Evolutionary conservation across 37 sponge, comb jelly and placozoan species (phyloP).

Genomic region (Aplysina aerophoba): DNA sequence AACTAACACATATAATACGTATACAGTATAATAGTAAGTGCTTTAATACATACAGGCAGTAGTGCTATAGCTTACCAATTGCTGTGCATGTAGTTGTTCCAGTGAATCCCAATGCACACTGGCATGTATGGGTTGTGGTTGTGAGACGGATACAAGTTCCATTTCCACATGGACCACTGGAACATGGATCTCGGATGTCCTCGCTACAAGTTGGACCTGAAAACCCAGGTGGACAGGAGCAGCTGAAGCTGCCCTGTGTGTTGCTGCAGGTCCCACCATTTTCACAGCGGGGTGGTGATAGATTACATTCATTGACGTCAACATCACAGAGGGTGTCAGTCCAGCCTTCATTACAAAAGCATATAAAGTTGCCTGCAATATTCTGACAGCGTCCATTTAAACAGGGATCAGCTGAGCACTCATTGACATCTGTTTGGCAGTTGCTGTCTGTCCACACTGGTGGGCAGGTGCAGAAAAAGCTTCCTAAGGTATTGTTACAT

Average conservation of each 20-base stretch:
- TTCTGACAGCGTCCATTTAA: conserved; percentile 54
- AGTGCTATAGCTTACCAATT: not conserved
- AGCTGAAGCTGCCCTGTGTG: not conserved
- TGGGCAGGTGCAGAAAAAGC: conserved; percentile 22
- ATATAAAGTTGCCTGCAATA: not conserved
- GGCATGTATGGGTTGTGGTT: not conserved
- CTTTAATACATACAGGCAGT: too few species aligned
- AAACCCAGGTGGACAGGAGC: conserved; percentile 12
- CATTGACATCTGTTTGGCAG: conserved; percentile 7
- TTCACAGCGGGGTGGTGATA: not conserved
- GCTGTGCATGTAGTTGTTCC: not conserved
- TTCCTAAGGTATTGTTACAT: not conserved
- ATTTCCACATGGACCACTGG: conserved; percentile 14
- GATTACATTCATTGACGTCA: conserved; percentile 16
- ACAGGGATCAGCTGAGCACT: conserved; percentile 45
- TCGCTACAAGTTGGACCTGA: not conserved
- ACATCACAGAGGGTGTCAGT: not conserved
- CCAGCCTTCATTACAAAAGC: not conserved
- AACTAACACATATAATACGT: too few species aligned
- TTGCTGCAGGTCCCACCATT: too few species aligned
- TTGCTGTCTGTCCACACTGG: not conserved
- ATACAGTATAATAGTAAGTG: too few species aligned
- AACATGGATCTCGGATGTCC: conserved; percentile 4
- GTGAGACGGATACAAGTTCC: conserved; percentile 6
- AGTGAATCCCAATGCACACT: conserved; percentile 7